Base-by-base conservation (phyloP, 2,888 invertebrate species). In the Calameuta idolon region DNA sequence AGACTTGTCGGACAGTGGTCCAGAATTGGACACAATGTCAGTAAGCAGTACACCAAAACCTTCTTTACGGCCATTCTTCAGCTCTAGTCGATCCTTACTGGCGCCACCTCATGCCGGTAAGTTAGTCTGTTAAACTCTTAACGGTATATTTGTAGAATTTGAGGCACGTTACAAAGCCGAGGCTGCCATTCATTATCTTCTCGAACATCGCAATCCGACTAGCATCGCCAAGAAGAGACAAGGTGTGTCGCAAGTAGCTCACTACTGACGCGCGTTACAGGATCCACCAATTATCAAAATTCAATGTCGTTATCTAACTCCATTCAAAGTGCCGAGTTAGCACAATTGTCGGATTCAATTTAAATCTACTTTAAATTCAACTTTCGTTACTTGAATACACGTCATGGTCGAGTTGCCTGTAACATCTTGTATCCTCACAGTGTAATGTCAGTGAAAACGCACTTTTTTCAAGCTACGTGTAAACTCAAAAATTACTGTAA, bases 11-110 rank as follows among this genome's bases (percentile, higher is more conserved):
- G 99, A 99, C 91, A 98, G 98, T 15, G 98, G 97, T 0, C 98
- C 97, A 11, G 98, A 98, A 89, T 94, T 96, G 93, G 99, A 99
- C 92, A 98, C 98, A 76, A 96, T 99, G 94, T 98, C 98, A 90
- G 97, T 99, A 89, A 97, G 97, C 82, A 99, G 98, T 85, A 98
- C 98, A 74, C 99, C 99, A 31, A 99, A 99, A 92, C 99, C 99
- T 74, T 98, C 98, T 84, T 93, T 99, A 83, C 93, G 98, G 89
- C 98, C 98, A 5, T 98, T 98, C 93, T 98, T 98, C 93, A 97
- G 98, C 89, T 97, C 97, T 92, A 97, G 97, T 84, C 93, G 96
- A 83, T 97, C 96, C 85, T 94, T 97, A 85, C 88, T 93, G 34
- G 93, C 90, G 15, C 91, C 91, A 40, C 87, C 90, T 74, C 85